phyloP scores from a whole-genome alignment of 2,888 invertebrate genomes.

The Melieria picta region DNA sequence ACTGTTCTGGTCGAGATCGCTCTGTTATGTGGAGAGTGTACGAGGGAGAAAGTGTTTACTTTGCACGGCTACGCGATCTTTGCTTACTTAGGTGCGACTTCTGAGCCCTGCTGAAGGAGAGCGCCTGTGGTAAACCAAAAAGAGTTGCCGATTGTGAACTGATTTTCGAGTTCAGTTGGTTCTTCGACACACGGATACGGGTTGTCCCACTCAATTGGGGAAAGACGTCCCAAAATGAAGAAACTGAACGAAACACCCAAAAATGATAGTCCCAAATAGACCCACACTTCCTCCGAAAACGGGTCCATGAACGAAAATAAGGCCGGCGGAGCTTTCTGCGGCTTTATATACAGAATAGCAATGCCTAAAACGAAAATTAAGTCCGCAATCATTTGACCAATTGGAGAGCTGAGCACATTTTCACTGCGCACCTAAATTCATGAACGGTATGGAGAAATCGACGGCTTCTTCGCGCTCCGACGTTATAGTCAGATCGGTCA shows the following conservation, averaged over 20 bases:
- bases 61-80: slow-evolving; percentile 12
- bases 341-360: slow-evolving; percentile 88
- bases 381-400: background rate
- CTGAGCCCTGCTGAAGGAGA: slow-evolving; percentile 87
- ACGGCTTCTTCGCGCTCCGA: slow-evolving; percentile 87
- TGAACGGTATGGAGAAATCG: slow-evolving; percentile 95
- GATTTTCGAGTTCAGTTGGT: slow-evolving; percentile 84
- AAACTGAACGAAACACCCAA: slow-evolving; percentile 81
- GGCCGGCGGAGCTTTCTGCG: slow-evolving; percentile 83
- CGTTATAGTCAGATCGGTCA: slow-evolving; percentile 90
- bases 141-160: slow-evolving; percentile 82
- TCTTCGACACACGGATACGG: slow-evolving; percentile 87
- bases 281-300: slow-evolving; percentile 86
- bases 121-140: slow-evolving; percentile 92
- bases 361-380: slow-evolving; percentile 71
- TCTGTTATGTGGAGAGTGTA: slow-evolving; percentile 65
- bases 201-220: slow-evolving; percentile 89
- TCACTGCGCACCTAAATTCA: slow-evolving; percentile 77
- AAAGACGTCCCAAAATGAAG: slow-evolving; percentile 82
- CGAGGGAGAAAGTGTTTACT: background rate
- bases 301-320: slow-evolving; percentile 93
- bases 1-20: slow-evolving; percentile 88
- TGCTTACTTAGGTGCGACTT: slow-evolving; percentile 85
- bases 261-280: slow-evolving; percentile 83
- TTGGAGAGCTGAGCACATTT: background rate